phyloP scores from a whole-genome alignment of 2,113 vertebrate genomes.

The Nannospalax galili region DNA sequence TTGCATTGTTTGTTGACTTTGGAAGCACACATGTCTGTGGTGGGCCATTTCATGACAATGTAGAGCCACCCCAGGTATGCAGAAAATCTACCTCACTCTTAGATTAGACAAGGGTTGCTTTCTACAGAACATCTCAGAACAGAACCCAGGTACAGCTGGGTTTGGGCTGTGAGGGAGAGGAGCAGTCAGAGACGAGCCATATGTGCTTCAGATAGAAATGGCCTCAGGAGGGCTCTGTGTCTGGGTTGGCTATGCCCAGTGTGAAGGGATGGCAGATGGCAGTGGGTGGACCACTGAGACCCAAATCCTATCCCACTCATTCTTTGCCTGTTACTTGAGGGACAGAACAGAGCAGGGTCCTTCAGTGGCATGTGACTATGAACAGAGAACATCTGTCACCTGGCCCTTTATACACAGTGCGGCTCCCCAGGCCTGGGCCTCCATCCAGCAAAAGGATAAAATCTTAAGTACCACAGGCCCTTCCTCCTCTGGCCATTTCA shows the following conservation, averaged over 20 bases:
- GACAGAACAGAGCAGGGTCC: not conserved
- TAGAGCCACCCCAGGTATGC: not conserved
- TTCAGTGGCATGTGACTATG: not conserved
- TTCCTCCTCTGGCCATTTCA: constrained; percentile 68
- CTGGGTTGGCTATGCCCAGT: accelerated
- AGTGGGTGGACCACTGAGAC: accelerated
- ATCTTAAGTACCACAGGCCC: accelerated
- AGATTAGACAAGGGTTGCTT: not conserved
- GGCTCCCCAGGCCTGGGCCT: not conserved
- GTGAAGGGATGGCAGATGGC: not conserved
- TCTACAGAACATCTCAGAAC: not conserved
- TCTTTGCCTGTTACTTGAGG: not conserved
- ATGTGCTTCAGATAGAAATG: not conserved
- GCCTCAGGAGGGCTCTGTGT: accelerated
- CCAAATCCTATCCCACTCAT: accelerated
- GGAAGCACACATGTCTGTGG: not conserved
- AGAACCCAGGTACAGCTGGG: not conserved
- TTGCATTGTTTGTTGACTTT: not conserved
- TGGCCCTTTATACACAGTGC: too few species aligned
- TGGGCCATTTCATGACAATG: not conserved
- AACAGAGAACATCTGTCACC: too few species aligned
- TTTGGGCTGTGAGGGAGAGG: not conserved
- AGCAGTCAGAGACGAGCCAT: not conserved
- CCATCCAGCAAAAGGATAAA: not conserved
- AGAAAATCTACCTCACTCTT: not conserved